Conservation (phyloP, 2,888 invertebrate species). For the Cremastinae sp. region DNA sequence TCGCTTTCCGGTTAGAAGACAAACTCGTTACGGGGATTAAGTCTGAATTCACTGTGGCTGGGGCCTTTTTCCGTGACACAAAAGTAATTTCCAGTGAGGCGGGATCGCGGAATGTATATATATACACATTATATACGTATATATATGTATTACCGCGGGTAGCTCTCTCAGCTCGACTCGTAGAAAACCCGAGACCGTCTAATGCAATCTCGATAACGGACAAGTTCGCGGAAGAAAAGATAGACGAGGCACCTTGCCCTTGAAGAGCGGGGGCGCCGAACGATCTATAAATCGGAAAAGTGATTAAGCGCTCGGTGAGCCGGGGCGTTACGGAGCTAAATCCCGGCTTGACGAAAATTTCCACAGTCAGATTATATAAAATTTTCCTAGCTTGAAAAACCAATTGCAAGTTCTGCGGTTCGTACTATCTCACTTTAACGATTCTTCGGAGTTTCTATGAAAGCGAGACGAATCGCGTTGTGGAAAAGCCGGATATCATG, state of each 20-base stretch:
- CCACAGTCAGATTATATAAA: constrained; percentile 44
- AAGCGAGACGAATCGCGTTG: constrained; percentile 18
- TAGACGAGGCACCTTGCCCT: constrained; percentile 6
- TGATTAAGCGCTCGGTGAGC: constrained; percentile 42
- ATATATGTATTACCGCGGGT: constrained; percentile 44
- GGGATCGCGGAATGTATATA: too few species aligned
- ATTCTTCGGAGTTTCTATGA: too few species aligned
- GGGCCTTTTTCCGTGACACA: too few species aligned
- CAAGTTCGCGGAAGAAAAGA: constrained; percentile 30
- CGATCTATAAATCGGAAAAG: constrained; percentile 54
- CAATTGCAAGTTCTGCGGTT: constrained; percentile 47
- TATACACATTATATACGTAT: too few species aligned
- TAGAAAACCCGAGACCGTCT: constrained; percentile 33
- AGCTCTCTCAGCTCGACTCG: constrained; percentile 19
- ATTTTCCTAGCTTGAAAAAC: constrained; percentile 43
- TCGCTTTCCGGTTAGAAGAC: too few species aligned
- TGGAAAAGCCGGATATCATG: neutral
- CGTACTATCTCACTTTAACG: constrained; percentile 10
- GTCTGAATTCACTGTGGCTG: too few species aligned
- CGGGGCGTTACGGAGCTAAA: constrained; percentile 15
- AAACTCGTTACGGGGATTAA: too few species aligned
- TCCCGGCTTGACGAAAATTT: constrained; percentile 37
- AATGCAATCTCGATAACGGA: constrained; percentile 52
- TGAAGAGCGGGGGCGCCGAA: constrained; percentile 36
- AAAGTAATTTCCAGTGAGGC: too few species aligned